These are phyloP conservation scores for Clavelina lepadiformis DNA, from an alignment of 23 tunicate genomes.

Conservation along the genomic window DNA sequence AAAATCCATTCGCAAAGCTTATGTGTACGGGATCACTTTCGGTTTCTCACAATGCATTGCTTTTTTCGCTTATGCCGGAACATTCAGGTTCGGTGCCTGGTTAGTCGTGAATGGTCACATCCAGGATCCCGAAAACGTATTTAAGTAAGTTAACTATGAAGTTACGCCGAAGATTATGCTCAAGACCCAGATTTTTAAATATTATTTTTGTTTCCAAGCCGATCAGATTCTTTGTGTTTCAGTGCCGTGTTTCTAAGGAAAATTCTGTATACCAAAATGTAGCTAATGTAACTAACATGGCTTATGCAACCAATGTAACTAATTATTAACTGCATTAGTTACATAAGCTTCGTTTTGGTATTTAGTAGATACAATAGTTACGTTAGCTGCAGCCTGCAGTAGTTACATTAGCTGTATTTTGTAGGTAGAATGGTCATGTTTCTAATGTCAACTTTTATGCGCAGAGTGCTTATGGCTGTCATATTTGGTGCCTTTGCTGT, in stretches of 20 bases:
- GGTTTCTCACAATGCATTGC: slow-evolving; percentile 92
- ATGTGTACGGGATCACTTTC: slow-evolving; percentile 75
- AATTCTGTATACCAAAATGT: too few species aligned
- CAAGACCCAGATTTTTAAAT: too few species aligned
- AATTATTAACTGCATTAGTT: too few species aligned
- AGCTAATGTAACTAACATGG: too few species aligned
- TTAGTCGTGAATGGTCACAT: slow-evolving; percentile 56
- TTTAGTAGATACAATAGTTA: too few species aligned
- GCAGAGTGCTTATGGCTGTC: slow-evolving; percentile 84
- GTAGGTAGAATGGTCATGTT: too few species aligned
- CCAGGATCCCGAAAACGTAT: slow-evolving; percentile 78
- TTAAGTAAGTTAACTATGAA: slow-evolving; percentile 67
- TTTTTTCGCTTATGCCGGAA: slow-evolving; percentile 98
- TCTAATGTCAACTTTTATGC: too few species aligned
- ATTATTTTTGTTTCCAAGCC: not conserved
- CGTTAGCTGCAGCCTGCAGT: too few species aligned
- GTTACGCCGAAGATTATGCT: too few species aligned
- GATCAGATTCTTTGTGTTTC: not conserved
- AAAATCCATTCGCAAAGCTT: slow-evolving; percentile 65
- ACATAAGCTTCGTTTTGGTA: too few species aligned
- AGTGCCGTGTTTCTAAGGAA: not conserved
- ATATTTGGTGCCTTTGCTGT: slow-evolving; percentile 96
- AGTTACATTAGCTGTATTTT: too few species aligned
- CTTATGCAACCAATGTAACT: too few species aligned
- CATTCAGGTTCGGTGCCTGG: slow-evolving; percentile 94